Percentiles rank a stretch among this genome's conserved stretches.
phyloP scores from a whole-genome alignment of 1,140 invertebrate species.

The Medauroidea extradentata region DNA sequence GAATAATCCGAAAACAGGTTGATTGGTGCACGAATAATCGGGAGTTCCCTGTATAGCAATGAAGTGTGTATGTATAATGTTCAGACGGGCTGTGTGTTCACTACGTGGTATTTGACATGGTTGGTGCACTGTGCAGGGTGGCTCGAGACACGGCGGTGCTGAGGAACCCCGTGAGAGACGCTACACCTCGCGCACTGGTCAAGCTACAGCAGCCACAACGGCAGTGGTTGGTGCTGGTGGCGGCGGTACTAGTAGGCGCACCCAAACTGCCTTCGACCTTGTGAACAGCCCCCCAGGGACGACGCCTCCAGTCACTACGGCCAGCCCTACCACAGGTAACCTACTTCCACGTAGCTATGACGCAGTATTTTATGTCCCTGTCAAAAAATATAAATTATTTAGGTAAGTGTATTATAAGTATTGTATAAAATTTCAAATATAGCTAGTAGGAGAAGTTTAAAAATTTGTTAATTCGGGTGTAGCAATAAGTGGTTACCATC shows the following conservation, averaged over 20 bases:
- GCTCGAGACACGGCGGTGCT: conserved; percentile 27
- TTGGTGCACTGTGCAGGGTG: too few species aligned
- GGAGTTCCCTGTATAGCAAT: too few species aligned
- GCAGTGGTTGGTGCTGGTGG: conserved; percentile 6
- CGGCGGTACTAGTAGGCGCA: conserved; percentile 13
- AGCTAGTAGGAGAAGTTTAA: not conserved
- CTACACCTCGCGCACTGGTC: conserved; percentile 19
- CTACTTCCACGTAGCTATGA: not conserved
- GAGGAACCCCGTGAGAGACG: conserved; percentile 30
- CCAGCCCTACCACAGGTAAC: conserved; percentile 18
- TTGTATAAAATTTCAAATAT: not conserved
- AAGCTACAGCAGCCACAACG: conserved; percentile 5
- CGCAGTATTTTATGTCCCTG: not conserved
- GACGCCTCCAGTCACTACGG: conserved; percentile 15
- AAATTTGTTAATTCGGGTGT: not conserved
- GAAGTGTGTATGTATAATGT: too few species aligned
- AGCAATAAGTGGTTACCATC: too few species aligned
- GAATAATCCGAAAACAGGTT: too few species aligned
- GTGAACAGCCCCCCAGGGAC: conserved; percentile 14
- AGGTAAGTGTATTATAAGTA: not conserved
- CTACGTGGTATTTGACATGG: too few species aligned
- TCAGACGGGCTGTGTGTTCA: too few species aligned
- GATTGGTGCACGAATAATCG: too few species aligned
- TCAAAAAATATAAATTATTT: not conserved
- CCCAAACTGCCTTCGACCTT: conserved; percentile 13